Conservation (phyloP, 2,797 vertebrate genomes). For the Onychomys leucogaster region DNA sequence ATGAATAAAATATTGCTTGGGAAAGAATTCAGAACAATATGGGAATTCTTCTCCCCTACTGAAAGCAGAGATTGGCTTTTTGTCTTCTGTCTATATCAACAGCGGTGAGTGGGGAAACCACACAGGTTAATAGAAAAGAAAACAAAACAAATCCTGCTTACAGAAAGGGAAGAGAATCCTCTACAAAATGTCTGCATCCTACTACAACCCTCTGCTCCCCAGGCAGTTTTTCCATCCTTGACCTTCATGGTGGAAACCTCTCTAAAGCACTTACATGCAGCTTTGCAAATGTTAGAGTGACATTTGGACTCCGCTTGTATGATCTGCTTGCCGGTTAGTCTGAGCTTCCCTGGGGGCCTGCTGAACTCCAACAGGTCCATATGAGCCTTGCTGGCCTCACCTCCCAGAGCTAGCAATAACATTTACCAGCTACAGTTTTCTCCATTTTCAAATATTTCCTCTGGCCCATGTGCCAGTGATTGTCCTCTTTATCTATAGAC, state of each 20-base stretch:
- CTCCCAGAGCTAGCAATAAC: conserved; percentile 87
- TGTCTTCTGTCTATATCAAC: background rate
- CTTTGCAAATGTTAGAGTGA: conserved; percentile 90
- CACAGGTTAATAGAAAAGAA: conserved; percentile 10
- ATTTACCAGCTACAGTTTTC: conserved; percentile 88
- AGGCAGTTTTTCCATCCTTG: conserved; percentile 77
- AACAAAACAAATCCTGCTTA: conserved; percentile 29
- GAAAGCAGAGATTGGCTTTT: background rate
- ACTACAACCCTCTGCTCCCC: conserved; percentile 35
- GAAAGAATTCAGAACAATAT: background rate
- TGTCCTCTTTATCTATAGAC: conserved; percentile 28
- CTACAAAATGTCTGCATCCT: conserved; percentile 21
- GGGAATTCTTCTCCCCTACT: background rate
- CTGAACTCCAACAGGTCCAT: conserved; percentile 69
- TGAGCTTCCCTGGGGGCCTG: conserved; percentile 73
- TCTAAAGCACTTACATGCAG: conserved; percentile 79
- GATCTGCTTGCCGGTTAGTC: conserved; percentile 46
- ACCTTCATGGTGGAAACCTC: conserved; percentile 78
- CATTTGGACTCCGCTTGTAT: conserved; percentile 86
- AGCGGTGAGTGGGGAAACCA: background rate
- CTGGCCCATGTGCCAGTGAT: conserved; percentile 22
- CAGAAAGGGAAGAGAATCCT: background rate
- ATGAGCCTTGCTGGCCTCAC: conserved; percentile 51
- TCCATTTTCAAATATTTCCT: conserved; percentile 87
- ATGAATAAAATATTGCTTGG: background rate